These are phyloP conservation scores for Chrysocyon brachyurus DNA, from an alignment of 2,797 vertebrate genomes.

Conservation along the genomic window DNA sequence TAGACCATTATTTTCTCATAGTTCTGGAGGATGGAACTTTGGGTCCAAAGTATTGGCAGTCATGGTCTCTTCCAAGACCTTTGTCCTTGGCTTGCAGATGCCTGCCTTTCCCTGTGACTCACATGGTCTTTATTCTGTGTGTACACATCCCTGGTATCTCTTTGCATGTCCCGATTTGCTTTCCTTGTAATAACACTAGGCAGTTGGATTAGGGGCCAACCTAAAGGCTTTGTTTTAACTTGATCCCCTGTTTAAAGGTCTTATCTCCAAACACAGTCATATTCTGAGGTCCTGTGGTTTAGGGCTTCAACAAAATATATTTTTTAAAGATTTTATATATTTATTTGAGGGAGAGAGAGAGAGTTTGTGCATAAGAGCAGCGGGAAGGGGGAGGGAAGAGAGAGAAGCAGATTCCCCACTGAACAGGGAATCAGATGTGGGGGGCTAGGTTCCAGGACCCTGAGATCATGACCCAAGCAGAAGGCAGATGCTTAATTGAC, in stretches of 20 bases:
- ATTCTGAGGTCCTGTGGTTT: neutral
- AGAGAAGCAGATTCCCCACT: neutral
- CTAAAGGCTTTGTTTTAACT: neutral
- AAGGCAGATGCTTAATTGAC: neutral
- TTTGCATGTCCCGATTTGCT: neutral
- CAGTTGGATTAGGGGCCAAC: neutral
- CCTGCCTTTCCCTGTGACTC: neutral
- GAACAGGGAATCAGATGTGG: neutral
- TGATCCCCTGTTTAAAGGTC: neutral
- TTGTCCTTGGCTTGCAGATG: neutral
- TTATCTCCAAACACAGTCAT: neutral
- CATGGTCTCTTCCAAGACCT: neutral
- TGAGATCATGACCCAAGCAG: neutral
- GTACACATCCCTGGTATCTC: neutral
- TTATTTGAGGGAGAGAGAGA: neutral
- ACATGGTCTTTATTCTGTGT: neutral
- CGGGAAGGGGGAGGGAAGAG: neutral
- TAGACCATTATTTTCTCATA: neutral
- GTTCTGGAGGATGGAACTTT: neutral
- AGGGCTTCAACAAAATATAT: neutral
- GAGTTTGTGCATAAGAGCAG: neutral
- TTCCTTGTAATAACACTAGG: neutral
- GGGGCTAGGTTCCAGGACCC: neutral
- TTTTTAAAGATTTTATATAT: neutral
- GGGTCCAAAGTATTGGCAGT: neutral